Percentiles rank a stretch among this genome's conserved stretches.
phyloP scores from a whole-genome alignment of 2,113 vertebrate genomes.

The Epinephelus moara region DNA sequence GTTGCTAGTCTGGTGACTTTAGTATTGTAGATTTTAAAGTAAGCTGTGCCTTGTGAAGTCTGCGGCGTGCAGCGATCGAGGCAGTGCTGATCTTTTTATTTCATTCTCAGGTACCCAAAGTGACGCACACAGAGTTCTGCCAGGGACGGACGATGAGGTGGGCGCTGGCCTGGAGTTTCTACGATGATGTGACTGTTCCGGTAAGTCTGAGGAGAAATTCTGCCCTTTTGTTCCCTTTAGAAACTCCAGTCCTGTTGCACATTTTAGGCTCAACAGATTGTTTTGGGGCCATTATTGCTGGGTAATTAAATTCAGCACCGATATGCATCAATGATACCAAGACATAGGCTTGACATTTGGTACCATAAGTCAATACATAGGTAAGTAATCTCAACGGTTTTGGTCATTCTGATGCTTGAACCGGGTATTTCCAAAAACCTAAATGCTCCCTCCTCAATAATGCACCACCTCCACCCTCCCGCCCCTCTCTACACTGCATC shows the following conservation, averaged over 20 bases:
- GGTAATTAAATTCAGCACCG: background rate
- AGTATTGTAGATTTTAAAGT: background rate
- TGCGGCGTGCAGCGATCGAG: background rate
- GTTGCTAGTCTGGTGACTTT: background rate
- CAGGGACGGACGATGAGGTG: constrained; percentile 98
- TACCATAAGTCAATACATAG: background rate
- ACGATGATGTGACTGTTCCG: constrained; percentile 93
- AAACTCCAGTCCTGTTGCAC: background rate
- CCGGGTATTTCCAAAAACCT: constrained; percentile 37
- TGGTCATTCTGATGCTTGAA: background rate
- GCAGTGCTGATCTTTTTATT: background rate
- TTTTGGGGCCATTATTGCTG: background rate
- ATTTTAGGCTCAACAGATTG: background rate
- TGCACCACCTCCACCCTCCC: constrained; percentile 41
- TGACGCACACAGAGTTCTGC: constrained; percentile 97
- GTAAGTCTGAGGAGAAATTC: constrained; percentile 84
- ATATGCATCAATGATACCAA: background rate
- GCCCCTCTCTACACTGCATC: constrained; percentile 24
- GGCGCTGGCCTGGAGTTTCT: constrained; percentile 99
- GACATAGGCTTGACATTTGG: background rate
- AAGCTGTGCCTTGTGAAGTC: background rate
- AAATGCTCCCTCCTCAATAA: constrained; percentile 58
- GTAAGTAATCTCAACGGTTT: background rate
- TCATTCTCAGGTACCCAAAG: constrained; percentile 91
- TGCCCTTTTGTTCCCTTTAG: background rate